Percentiles rank a stretch among this genome's conserved stretches.
Evolutionary conservation across 2,797 vertebrate genomes (phyloP).

Genomic region (Aotus griseimembra): DNA sequence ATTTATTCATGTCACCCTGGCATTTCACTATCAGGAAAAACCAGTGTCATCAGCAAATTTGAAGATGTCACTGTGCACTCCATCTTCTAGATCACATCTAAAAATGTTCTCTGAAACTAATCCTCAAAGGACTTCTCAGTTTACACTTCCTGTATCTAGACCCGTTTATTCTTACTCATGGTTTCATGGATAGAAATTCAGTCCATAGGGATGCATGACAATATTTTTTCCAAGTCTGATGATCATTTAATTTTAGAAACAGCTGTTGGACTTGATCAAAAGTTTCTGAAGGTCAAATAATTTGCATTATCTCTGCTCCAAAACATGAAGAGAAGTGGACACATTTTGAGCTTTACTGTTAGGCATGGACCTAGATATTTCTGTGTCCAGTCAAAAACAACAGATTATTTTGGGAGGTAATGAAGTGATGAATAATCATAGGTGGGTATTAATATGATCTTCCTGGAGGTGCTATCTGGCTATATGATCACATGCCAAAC

Average conservation of each 20-base stretch:
- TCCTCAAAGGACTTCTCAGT: slow-evolving; percentile 37
- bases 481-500: neutral
- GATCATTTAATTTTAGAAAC: neutral
- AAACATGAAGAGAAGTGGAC: neutral
- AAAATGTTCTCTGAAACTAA: slow-evolving; percentile 48
- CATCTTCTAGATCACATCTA: slow-evolving; percentile 56
- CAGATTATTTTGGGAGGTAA: neutral
- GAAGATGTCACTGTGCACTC: slow-evolving; percentile 69
- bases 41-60: slow-evolving; percentile 67
- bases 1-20: slow-evolving; percentile 66
- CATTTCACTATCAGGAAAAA: slow-evolving; percentile 56
- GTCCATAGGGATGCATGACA: neutral
- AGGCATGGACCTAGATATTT: neutral
- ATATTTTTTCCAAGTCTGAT: neutral
- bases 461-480: neutral
- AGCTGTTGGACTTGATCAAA: neutral
- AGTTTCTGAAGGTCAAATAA: neutral
- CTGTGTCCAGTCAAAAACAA: neutral
- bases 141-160: neutral
- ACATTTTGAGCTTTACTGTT: slow-evolving; percentile 22
- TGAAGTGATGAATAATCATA: slow-evolving; percentile 4
- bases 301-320: neutral
- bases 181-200: neutral
- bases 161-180: neutral
- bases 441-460: neutral